phyloP scores from a whole-genome alignment of 2,797 vertebrate species.

The Diplodus puntazzo region DNA sequence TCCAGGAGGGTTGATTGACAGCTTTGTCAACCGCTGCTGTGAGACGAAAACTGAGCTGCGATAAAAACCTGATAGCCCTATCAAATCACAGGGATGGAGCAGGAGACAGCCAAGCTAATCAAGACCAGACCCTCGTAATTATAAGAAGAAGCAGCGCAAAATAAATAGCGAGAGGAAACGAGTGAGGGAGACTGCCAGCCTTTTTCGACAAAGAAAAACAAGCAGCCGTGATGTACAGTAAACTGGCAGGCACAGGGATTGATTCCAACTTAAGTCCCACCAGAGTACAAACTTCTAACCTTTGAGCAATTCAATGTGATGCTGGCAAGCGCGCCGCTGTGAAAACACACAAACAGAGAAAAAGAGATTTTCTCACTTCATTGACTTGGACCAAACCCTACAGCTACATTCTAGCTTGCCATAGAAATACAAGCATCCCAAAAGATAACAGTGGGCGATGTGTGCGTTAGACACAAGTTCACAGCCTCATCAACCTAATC shows the following conservation, averaged over 20 bases:
- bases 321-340: conserved; percentile 36
- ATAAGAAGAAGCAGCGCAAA: conserved; percentile 16
- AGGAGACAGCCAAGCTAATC: conserved; percentile 43
- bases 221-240: conserved; percentile 23
- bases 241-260: conserved; percentile 28
- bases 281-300: conserved; percentile 57
- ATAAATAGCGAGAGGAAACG: conserved; percentile 39
- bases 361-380: conserved; percentile 39
- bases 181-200: not conserved
- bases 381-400: conserved; percentile 19
- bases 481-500: not conserved
- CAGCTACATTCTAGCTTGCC: not conserved
- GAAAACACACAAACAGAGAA: conserved; percentile 50
- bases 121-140: conserved; percentile 33
- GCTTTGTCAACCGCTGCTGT: conserved; percentile 28
- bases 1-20: conserved; percentile 28
- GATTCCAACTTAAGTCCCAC: conserved; percentile 47
- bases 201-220: conserved; percentile 19
- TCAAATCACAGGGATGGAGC: conserved; percentile 44
- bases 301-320: conserved; percentile 48
- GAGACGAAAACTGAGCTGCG: not conserved
- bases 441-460: conserved; percentile 7
- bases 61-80: conserved; percentile 28
- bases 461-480: conserved; percentile 9
- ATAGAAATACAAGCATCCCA: not conserved